Base-by-base conservation (phyloP, 2,888 invertebrate species). In the Orthosia gracilis region DNA sequence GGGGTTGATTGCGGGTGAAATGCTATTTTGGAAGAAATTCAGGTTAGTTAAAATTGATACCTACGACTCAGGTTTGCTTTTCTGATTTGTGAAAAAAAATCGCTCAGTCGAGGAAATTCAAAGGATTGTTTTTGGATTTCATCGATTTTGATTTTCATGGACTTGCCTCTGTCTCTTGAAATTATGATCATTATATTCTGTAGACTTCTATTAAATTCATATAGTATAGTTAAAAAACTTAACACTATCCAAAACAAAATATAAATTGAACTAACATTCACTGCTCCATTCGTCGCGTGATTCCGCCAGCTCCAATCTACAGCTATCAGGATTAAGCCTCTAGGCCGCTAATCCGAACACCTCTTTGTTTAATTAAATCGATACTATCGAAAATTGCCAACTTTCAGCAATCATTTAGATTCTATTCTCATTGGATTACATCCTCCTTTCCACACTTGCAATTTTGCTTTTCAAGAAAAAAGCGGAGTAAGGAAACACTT, bases 401-500 rank as follows among this genome's bases (percentile, higher is more conserved):
- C 74, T 72, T 80, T 74, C 64, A 76, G 84, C 88, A 81, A 88
- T 91, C 88, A 91, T 91, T 92, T 92, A 89, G 83, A 87, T 81
- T 79, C 80, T 79, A 87, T 84, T 85, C 90, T 91, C 89, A 91
- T 93, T 90, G 91, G 92, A 92, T 92, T 91, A 92, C 91, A 76
- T 69, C 18, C 21, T 65, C 55, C 70, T 68, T 89, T 92, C 89
- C 90, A 89, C 92, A 90, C 92, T 90, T 88, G 91, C 91, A 91
- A 90, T 89, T 91, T 90, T 88, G 87, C 86, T 88, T 85, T 82
- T 70, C 73, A 73, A 84, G 86, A 91, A 90, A 88, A 84, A 88
- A 86, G 87, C 89, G 82, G 78, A 82, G 63, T 52, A 82, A 50
- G 72, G 66, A 73, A 83, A 78, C 82, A 83, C 73, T 81, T 78